phyloP scores from a whole-genome alignment of 2,888 invertebrate genomes.

The Xestobium rufovillosum region DNA sequence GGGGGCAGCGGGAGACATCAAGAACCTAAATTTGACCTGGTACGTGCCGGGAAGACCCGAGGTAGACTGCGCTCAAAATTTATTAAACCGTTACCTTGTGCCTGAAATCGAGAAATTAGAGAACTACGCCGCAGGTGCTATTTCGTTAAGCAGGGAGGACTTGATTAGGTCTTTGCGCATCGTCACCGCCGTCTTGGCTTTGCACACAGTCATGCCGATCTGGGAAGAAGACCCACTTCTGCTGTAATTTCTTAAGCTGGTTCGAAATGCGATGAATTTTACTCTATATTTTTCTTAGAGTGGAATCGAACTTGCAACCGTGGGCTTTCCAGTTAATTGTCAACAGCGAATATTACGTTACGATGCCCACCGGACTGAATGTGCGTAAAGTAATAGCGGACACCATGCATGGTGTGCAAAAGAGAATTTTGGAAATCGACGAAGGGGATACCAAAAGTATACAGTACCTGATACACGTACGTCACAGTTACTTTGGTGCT shows the following conservation, averaged over 20 bases:
- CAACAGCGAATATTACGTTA: constrained; percentile 37
- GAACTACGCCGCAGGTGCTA: constrained; percentile 48
- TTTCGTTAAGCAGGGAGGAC: constrained; percentile 55
- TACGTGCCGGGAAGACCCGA: constrained; percentile 68
- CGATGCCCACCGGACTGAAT: constrained; percentile 61
- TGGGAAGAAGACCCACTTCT: constrained; percentile 56
- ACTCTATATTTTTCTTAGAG: constrained; percentile 39
- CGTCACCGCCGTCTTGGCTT: constrained; percentile 57
- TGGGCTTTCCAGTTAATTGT: constrained; percentile 47
- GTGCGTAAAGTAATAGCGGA: constrained; percentile 56
- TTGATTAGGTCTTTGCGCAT: constrained; percentile 61
- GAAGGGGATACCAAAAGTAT: constrained; percentile 78
- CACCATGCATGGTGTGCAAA: constrained; percentile 56
- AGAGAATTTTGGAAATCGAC: constrained; percentile 54
- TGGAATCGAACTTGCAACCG: constrained; percentile 51
- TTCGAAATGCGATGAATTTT: background rate
- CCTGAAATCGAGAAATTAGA: constrained; percentile 56
- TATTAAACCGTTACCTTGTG: constrained; percentile 59
- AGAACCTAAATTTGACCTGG: constrained; percentile 65
- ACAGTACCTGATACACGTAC: constrained; percentile 38
- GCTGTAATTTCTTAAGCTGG: constrained; percentile 45
- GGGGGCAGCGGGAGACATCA: constrained; percentile 64
- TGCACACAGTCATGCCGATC: constrained; percentile 59
- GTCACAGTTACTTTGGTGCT: constrained; percentile 17
- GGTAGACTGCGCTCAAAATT: constrained; percentile 54